A percentile compares a stretch with the other conserved stretches of the same genome.
These are phyloP conservation scores for Dascyllus trimaculatus DNA, from an alignment of 2,113 vertebrate genomes.

Conservation along the genomic window DNA sequence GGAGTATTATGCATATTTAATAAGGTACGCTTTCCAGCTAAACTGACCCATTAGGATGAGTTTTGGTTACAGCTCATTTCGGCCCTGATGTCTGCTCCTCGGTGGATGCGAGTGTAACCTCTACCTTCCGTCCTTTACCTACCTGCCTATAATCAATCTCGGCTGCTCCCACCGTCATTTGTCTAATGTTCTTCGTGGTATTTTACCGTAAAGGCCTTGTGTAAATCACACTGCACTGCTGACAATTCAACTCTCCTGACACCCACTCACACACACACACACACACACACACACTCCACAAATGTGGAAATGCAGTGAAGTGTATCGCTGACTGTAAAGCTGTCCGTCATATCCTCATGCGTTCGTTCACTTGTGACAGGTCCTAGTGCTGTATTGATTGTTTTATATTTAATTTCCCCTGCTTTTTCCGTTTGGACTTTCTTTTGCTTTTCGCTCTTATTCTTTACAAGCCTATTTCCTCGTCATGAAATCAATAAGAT, in stretches of 20 bases:
- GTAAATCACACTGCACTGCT: constrained; percentile 56
- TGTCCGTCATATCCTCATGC: constrained; percentile 35
- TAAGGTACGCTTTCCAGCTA: constrained; percentile 53
- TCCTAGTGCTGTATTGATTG: constrained; percentile 24
- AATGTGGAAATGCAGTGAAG: constrained; percentile 12
- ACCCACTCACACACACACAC: constrained; percentile 32
- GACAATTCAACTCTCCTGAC: constrained; percentile 3
- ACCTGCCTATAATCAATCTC: constrained; percentile 69
- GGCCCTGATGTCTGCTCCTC: constrained; percentile 28
- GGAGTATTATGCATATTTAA: constrained; percentile 71
- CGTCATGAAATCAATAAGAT: background rate
- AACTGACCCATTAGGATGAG: constrained; percentile 66
- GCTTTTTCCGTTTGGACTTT: background rate
- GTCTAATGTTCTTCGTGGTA: constrained; percentile 62
- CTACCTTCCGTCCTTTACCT: constrained; percentile 4
- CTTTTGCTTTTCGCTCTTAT: background rate
- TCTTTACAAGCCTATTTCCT: constrained; percentile 16
- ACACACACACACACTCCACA: background rate
- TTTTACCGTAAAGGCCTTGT: constrained; percentile 62
- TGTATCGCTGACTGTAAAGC: constrained; percentile 40
- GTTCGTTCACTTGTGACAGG: constrained; percentile 32
- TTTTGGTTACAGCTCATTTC: constrained; percentile 67
- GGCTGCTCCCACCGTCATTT: constrained; percentile 63
- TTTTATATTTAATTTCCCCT: constrained; percentile 48
- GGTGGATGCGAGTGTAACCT: background rate